phyloP scores from a whole-genome alignment of 2,113 vertebrate genomes.

The Hiodon alosoides region DNA sequence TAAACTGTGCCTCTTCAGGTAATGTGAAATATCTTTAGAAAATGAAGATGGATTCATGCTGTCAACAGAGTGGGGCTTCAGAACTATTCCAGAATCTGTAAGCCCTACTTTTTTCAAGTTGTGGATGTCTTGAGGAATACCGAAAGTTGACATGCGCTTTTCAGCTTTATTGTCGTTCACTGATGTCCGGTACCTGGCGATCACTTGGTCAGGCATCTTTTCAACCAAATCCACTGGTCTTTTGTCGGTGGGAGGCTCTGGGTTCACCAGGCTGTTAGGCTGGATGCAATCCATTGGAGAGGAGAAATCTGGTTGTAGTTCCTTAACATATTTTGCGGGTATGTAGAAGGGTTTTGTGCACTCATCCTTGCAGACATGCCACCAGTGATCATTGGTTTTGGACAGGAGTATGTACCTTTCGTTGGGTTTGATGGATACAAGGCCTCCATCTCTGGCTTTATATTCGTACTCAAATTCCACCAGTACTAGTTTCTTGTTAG shows the following conservation, averaged over 20 bases:
- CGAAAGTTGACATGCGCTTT: constrained; percentile 44
- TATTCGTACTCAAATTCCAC: constrained; percentile 82
- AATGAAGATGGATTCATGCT: background rate
- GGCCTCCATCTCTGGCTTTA: constrained; percentile 66
- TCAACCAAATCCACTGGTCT: background rate
- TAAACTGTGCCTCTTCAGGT: constrained; percentile 5
- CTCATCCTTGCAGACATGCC: constrained; percentile 74
- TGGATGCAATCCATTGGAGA: constrained; percentile 5
- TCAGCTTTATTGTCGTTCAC: constrained; percentile 1
- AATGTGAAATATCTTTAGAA: background rate
- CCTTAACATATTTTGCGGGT: constrained; percentile 80
- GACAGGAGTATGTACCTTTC: constrained; percentile 78
- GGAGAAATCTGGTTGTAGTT: constrained; percentile 40
- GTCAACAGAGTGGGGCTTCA: background rate
- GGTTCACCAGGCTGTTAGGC: background rate
- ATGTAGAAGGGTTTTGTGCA: constrained; percentile 74
- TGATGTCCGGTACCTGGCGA: background rate
- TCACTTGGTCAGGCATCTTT: background rate
- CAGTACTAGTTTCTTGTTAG: constrained; percentile 66
- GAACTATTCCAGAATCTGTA: background rate
- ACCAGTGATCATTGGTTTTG: constrained; percentile 83
- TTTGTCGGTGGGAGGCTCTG: background rate
- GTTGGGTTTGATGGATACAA: constrained; percentile 75
- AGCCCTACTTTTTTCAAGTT: constrained; percentile 21
- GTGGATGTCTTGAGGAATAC: constrained; percentile 30